A percentile compares a stretch with the other conserved stretches of the same genome.
Evolutionary conservation across 2,113 vertebrate genomes (phyloP).

Genomic region (Bos taurus): DNA sequence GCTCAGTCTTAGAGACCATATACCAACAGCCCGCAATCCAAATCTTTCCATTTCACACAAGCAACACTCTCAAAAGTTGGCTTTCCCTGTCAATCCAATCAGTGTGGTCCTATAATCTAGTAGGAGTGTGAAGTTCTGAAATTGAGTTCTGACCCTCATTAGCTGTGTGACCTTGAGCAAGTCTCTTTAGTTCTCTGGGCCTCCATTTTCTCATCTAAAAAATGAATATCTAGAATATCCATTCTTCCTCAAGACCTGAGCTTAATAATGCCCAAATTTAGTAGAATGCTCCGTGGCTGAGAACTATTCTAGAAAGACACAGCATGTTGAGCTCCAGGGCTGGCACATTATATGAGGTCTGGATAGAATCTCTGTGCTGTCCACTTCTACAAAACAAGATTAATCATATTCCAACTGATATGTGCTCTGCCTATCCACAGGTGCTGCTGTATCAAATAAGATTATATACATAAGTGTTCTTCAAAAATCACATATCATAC

Average conservation of each 20-base stretch:
- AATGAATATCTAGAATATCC: background rate
- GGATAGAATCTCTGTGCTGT: conserved; percentile 23
- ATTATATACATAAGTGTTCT: background rate
- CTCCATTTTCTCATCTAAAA: background rate
- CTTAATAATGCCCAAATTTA: background rate
- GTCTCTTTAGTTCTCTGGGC: background rate
- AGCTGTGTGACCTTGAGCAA: background rate
- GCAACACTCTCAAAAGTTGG: background rate
- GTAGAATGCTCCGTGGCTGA: background rate
- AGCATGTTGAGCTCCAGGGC: background rate
- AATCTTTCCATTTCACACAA: background rate
- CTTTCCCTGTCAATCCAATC: background rate
- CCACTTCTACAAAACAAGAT: conserved; percentile 5
- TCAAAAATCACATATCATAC: background rate
- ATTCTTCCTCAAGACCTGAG: conserved; percentile 1
- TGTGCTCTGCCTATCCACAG: background rate
- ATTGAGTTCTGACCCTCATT: background rate
- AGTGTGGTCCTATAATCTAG: background rate
- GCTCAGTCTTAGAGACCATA: background rate
- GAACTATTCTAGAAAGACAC: conserved; percentile 12
- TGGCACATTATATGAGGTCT: background rate
- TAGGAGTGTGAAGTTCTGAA: background rate
- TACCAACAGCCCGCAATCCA: background rate
- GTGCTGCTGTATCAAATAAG: background rate
- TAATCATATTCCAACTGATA: conserved; percentile 35